Evolutionary conservation across 2,113 vertebrate species (phyloP).

Genomic region (Corapipo altera): DNA sequence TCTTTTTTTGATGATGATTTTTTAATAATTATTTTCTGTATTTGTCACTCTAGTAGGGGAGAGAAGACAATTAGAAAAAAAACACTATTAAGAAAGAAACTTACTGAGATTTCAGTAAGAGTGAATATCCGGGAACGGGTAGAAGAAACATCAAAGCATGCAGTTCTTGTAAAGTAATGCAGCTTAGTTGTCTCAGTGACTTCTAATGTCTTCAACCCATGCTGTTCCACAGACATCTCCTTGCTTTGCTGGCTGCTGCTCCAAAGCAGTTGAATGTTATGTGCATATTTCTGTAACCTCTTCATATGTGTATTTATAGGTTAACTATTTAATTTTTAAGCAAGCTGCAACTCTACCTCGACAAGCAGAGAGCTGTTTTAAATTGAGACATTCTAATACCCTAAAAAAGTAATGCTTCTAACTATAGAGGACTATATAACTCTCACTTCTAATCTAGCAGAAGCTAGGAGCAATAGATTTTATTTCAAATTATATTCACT

Average conservation of each 20-base stretch:
- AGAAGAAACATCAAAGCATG: not conserved
- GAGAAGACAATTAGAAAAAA: not conserved
- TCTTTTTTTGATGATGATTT: not conserved
- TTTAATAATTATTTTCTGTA: not conserved
- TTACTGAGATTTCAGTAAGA: not conserved
- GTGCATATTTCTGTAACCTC: not conserved
- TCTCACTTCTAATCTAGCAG: not conserved
- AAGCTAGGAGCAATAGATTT: not conserved
- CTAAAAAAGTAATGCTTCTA: not conserved
- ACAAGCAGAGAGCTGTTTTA: not conserved
- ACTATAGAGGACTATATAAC: not conserved
- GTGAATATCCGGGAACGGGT: not conserved
- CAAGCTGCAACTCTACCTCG: not conserved
- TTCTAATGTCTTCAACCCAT: not conserved
- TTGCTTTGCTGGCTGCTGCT: not conserved
- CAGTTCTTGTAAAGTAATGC: not conserved
- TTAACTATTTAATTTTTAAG: not conserved
- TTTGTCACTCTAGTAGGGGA: not conserved
- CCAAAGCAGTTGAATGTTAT: not conserved
- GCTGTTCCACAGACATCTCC: fast-evolving
- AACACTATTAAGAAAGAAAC: not conserved
- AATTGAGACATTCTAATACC: not conserved
- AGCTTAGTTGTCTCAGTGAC: not conserved
- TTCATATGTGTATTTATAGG: not conserved
- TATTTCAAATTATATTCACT: not conserved